Evolutionary conservation across 2,888 invertebrate genomes (phyloP).

Genomic region (Thera obeliscata): DNA sequence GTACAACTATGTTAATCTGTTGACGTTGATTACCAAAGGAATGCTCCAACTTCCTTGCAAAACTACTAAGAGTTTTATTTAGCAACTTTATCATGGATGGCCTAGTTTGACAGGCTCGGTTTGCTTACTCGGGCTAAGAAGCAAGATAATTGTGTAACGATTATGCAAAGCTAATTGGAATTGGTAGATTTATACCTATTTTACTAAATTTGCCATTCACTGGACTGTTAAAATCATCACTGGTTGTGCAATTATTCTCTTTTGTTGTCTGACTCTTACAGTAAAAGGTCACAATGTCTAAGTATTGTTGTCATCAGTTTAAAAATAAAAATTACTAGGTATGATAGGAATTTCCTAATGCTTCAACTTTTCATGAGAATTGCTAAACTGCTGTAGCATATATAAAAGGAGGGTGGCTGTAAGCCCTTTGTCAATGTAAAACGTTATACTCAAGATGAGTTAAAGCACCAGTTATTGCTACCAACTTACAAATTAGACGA

Average conservation of each 20-base stretch:
- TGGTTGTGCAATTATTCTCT: not conserved
- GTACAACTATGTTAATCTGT: constrained; percentile 36
- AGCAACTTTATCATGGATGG: constrained; percentile 24
- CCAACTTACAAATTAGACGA: not conserved
- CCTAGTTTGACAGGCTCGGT: constrained; percentile 12
- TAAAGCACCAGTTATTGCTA: not conserved
- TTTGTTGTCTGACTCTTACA: not conserved
- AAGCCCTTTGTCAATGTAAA: not conserved
- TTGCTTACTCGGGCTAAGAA: constrained; percentile 15
- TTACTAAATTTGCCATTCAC: not conserved
- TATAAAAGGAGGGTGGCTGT: not conserved
- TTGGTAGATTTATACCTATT: constrained; percentile 9
- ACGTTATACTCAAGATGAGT: not conserved
- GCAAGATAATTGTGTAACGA: constrained; percentile 27
- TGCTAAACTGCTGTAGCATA: not conserved
- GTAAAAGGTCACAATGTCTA: too few relatives aligned
- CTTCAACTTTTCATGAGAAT: too few relatives aligned
- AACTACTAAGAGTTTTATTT: constrained; percentile 14
- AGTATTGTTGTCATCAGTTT: too few relatives aligned
- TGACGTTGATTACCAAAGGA: constrained; percentile 35
- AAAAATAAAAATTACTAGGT: not conserved
- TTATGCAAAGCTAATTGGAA: constrained; percentile 32
- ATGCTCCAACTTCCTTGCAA: constrained; percentile 26
- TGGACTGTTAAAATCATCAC: constrained; percentile 3
- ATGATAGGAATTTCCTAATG: not conserved